Conservation (phyloP, 2,888 invertebrate genomes). For the Conistra vaccinii region DNA sequence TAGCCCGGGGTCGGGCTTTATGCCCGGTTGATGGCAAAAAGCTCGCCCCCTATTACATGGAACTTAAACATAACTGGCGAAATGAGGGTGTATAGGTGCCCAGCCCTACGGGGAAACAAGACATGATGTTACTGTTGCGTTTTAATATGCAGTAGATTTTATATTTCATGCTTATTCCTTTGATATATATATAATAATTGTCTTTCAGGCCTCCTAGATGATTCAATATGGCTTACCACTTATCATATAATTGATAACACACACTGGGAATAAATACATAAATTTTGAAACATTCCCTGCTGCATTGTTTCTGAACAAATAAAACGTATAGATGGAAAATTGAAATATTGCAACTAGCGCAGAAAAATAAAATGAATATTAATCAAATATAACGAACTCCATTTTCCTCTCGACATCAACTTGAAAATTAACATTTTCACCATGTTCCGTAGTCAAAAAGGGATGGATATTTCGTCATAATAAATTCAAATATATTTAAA, state of each 20-base stretch:
- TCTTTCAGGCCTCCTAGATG: no score
- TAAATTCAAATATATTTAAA: slow-evolving; percentile 58
- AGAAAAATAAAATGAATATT: not conserved
- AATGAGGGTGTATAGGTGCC: no score
- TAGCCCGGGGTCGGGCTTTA: no score
- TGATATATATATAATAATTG: no score
- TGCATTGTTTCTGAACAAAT: no score
- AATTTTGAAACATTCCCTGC: not conserved
- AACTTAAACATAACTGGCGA: no score
- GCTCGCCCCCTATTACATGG: no score
- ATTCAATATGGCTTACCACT: not conserved
- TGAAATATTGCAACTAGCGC: not conserved
- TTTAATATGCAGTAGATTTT: not conserved
- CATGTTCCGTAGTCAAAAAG: slow-evolving; percentile 15
- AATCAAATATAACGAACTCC: not conserved
- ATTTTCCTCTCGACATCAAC: slow-evolving; percentile 23
- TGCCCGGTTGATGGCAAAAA: no score
- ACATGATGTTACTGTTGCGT: not conserved
- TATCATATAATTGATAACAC: not conserved
- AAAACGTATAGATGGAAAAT: not conserved
- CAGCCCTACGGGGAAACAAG: no score
- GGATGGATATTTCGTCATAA: slow-evolving; percentile 40
- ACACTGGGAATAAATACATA: not conserved
- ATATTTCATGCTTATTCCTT: not conserved
- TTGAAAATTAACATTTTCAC: slow-evolving; percentile 29